Evolutionary conservation across 2,113 vertebrate species (phyloP).

Genomic region (Pan troglodytes): NHGRI_mPanTro3-v2.1_pri NC_072411.2:143866501-143867000

Average conservation of each 20-base stretch:
- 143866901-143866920: background rate
- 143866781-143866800: background rate
- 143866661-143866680: background rate
- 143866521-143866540: background rate
- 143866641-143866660: background rate
- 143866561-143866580: background rate
- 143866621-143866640: background rate
- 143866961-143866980: background rate
- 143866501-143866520: background rate
- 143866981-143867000: background rate
- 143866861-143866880: background rate
- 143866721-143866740: background rate
- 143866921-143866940: background rate
- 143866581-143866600: background rate
- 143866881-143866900: background rate
- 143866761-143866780: background rate
- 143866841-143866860: background rate
- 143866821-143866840: background rate
- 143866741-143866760: background rate
- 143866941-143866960: background rate
- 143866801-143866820: background rate
- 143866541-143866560: background rate
- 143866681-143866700: background rate
- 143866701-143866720: background rate
- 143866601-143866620: background rate